Evolutionary conservation across 2,797 vertebrate species (phyloP), one percentile per base, ranked within the genome.

Genomic region (Sebastolobus altivelis): DNA sequence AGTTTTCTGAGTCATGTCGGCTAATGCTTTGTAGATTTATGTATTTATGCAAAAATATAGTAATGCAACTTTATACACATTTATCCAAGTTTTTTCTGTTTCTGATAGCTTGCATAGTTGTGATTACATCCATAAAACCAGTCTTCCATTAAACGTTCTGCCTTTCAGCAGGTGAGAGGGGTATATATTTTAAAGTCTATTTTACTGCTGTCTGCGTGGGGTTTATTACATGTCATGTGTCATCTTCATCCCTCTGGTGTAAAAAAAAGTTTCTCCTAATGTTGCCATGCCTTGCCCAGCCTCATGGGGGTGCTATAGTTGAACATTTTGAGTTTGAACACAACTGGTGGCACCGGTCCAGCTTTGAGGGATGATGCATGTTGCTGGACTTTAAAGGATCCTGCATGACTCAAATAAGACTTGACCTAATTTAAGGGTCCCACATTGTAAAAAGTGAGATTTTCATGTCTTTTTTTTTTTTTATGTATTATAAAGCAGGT

Each of bases 231-330:
- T 25, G 37, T 9, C 25, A 20, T n/a, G 27, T n/a, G 27, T n/a
- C 14, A 29, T 46, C 55, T 43, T 72, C 20, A 43, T n/a, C 5
- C 2, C 31, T 33, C 8, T 18, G 16, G 22, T 11, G 18, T 9
- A 8, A 35, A 46, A 46, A 12, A 27, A 0, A 5, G 18, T 18
- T 29, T 31, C 56, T 46, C 9, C 16, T n/a, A 3, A 16, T 11
- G n/a, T 12, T 70, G 77, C 58, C 74, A 70, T 73, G 20, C 83
- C 14, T 35, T 13, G 1, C 12, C 4, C 3, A 3, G 54, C 82
- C 89, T 52, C 82, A 75, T 0, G 60, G 35, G 40, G 85, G 80
- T 31, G 79, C 82, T 72, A 5, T 22, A 66, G 60, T 18, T 65
- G 11, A 80, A 61, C 65, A 65, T 59, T 75, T 40, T 14, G n/a